Percentiles rank a stretch among this genome's conserved stretches.
Evolutionary conservation across 2,888 invertebrate genomes (phyloP).

Genomic region (Harpalus rufipes): DNA sequence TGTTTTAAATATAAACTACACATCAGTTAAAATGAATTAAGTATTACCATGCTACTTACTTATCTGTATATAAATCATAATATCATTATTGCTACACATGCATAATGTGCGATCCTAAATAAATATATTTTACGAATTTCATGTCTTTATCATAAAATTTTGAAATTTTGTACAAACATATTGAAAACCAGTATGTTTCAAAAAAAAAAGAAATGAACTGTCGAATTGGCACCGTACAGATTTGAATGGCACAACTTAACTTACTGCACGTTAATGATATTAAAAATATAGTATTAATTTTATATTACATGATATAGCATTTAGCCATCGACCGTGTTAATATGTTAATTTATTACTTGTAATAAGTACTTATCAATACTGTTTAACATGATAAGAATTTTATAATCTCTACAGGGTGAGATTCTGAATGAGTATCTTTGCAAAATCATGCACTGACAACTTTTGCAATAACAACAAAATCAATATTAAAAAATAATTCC

Average conservation of each 20-base stretch:
- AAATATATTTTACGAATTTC: slow-evolving; percentile 26
- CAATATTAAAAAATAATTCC: background rate
- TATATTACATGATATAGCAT: slow-evolving; percentile 53
- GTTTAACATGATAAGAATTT: slow-evolving; percentile 45
- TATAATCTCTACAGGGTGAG: slow-evolving; percentile 9
- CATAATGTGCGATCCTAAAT: slow-evolving; percentile 46
- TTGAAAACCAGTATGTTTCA: slow-evolving; percentile 14
- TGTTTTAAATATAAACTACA: slow-evolving; percentile 42
- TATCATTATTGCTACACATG: slow-evolving; percentile 54
- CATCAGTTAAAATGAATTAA: slow-evolving; percentile 56
- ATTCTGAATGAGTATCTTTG: slow-evolving; percentile 9
- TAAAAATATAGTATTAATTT: slow-evolving; percentile 39
- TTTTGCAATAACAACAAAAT: background rate
- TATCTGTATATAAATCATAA: slow-evolving; percentile 56
- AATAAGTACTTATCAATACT: slow-evolving; percentile 62
- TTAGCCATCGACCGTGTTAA: slow-evolving; percentile 44
- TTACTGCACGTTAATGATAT: slow-evolving; percentile 54
- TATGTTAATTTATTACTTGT: slow-evolving; percentile 44
- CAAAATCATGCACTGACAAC: background rate
- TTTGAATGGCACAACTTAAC: slow-evolving; percentile 60
- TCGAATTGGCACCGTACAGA: slow-evolving; percentile 63
- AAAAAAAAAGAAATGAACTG: slow-evolving; percentile 18
- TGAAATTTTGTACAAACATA: slow-evolving; percentile 55
- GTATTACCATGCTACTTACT: slow-evolving; percentile 62
- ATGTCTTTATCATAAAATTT: slow-evolving; percentile 59